A percentile compares a stretch with the other conserved stretches of the same genome.
These are phyloP conservation scores for Ephialtes manifestator DNA, from an alignment of 2,888 invertebrate genomes.

Conservation along the genomic window DNA sequence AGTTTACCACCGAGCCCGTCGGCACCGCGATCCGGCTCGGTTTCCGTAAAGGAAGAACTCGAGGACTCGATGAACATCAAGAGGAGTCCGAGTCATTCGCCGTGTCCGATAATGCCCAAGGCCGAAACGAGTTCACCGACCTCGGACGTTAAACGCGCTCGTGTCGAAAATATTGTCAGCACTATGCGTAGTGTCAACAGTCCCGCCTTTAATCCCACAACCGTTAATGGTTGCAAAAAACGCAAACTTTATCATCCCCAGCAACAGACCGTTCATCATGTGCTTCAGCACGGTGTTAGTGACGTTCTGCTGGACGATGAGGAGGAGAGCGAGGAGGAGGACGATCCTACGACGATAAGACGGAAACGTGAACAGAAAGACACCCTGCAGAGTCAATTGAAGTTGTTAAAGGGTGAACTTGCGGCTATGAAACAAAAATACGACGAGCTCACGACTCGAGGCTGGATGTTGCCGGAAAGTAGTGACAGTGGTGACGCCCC, in stretches of 20 bases:
- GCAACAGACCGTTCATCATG: slow-evolving; percentile 92
- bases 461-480: slow-evolving; percentile 89
- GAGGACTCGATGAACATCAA: slow-evolving; percentile 82
- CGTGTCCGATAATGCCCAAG: slow-evolving; percentile 83
- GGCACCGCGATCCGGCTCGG: slow-evolving; percentile 83
- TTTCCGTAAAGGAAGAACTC: slow-evolving; percentile 84
- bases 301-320: slow-evolving; percentile 89
- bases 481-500: slow-evolving; percentile 87
- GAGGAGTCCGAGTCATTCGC: slow-evolving; percentile 84
- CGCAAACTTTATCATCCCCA: slow-evolving; percentile 98
- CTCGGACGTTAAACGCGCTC: slow-evolving; percentile 95
- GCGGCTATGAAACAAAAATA: slow-evolving; percentile 97
- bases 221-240: slow-evolving; percentile 97
- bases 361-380: slow-evolving; percentile 95
- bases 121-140: slow-evolving; percentile 86
- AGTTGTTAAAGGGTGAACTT: slow-evolving; percentile 95
- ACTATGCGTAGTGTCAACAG: slow-evolving; percentile 93
- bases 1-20: slow-evolving; percentile 84
- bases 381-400: slow-evolving; percentile 93
- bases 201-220: slow-evolving; percentile 90
- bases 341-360: slow-evolving; percentile 92
- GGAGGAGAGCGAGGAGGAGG: slow-evolving; percentile 92
- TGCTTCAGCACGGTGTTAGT: slow-evolving; percentile 88
- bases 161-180: slow-evolving; percentile 98
- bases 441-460: slow-evolving; percentile 94